Evolutionary conservation across 2,888 invertebrate genomes (phyloP), one percentile per base, ranked within the genome.

Genomic region (Lithodes maja): DNA sequence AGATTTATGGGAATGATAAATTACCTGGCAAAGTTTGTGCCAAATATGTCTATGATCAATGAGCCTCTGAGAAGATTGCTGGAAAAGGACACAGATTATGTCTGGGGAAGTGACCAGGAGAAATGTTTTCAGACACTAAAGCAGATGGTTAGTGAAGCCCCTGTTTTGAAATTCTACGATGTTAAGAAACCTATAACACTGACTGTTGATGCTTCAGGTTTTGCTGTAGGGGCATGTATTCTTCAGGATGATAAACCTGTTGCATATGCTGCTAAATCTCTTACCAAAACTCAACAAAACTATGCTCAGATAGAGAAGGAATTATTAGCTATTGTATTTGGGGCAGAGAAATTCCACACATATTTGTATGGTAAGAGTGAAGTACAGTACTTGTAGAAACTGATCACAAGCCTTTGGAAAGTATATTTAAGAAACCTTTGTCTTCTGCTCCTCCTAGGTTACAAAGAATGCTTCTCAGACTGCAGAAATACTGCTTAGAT

Each of bases 1-100:
- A n/a, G n/a, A n/a, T n/a, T n/a, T n/a, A n/a, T n/a, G n/a, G 82
- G 87, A 7, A 87, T 83, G 87, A 12, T 82, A 15, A 87, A 75
- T 61, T 87, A 83, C 52, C 69, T 87, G 5, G 82, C 17, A 2
- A 82, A 83, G 75, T 87, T 77, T 53, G n/a, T 83, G 2, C 87
- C 68, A 17, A 83, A 15, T 7, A 50, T 52, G 84, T 74, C 84
- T 53, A 17, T 50, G 2, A 74, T 84, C 12, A 84, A 84, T 84
- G 75, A 75, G 61, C 84, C 84, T 53, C n/a, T 74, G 5, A 49
- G 54, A 52, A 75, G 74, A 75, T 84, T 84, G 49, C 12, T 84
- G 15, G 75, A 75, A 49, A 84, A 74, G 33, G 75, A 75, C 17
- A 33, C 2, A 5, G 53, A 75, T 9, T 84, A 75, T 54, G 2